phyloP scores from a whole-genome alignment of 2,113 vertebrate species.

The Burhinus bistriatus region DNA sequence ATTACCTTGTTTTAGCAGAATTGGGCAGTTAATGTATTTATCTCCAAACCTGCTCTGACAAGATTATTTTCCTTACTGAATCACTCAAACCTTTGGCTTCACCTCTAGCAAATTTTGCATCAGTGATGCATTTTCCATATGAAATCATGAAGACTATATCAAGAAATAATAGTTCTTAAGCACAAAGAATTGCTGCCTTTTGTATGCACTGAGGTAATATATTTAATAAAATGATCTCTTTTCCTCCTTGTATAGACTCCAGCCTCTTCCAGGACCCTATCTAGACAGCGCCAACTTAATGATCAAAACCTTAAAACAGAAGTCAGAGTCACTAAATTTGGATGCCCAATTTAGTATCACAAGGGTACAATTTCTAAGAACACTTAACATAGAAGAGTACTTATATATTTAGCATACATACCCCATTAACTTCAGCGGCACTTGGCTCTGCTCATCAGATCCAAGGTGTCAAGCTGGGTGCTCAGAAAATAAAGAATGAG shows the following conservation, averaged over 20 bases:
- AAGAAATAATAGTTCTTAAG: not conserved
- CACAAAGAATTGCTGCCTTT: not conserved
- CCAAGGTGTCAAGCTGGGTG: not conserved
- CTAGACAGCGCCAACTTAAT: not conserved
- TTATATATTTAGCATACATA: not conserved
- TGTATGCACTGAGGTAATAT: not conserved
- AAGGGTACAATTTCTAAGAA: not conserved
- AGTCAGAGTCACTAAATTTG: not conserved
- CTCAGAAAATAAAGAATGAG: not conserved
- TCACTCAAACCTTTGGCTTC: not conserved
- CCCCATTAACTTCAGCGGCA: not conserved
- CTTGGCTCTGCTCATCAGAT: not conserved
- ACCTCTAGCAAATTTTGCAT: not conserved
- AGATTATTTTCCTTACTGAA: not conserved
- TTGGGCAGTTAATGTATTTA: not conserved
- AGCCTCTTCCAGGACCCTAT: not conserved
- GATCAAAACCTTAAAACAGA: not conserved
- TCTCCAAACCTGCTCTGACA: not conserved
- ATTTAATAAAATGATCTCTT: not conserved
- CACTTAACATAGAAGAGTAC: not conserved
- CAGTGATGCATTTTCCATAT: not conserved
- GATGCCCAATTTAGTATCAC: not conserved
- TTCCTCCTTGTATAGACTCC: not conserved
- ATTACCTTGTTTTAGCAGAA: not conserved
- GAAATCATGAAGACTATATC: not conserved